Conservation (phyloP, 2,888 invertebrate genomes). For the Tiliacea citrago region DNA sequence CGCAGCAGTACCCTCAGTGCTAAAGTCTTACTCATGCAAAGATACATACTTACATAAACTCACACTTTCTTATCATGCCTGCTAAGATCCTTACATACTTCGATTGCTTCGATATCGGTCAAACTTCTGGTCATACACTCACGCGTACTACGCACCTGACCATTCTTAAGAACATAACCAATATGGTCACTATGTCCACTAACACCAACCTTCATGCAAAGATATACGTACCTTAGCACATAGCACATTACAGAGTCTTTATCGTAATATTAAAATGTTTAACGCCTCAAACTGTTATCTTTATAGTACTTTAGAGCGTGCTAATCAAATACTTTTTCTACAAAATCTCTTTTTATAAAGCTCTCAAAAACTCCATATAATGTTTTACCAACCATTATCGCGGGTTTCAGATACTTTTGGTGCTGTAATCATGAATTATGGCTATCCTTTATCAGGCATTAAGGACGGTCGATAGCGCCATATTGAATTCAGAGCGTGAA, state of each 20-base stretch:
- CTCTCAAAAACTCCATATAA: conserved; percentile 17
- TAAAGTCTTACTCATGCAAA: too few species aligned
- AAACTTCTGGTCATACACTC: too few species aligned
- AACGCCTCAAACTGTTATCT: conserved; percentile 22
- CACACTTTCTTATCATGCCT: too few species aligned
- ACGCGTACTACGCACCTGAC: too few species aligned
- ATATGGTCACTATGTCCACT: background rate
- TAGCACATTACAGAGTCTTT: background rate
- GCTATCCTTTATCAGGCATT: conserved; percentile 42
- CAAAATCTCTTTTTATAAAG: conserved; percentile 6
- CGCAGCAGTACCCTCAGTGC: too few species aligned
- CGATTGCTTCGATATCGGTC: too few species aligned
- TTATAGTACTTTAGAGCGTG: conserved; percentile 11
- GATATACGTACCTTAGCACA: too few species aligned
- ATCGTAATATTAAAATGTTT: conserved; percentile 17
- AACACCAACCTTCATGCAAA: background rate
- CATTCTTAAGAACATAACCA: too few species aligned
- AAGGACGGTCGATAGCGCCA: conserved; percentile 24
- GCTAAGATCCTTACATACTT: too few species aligned
- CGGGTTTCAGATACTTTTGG: conserved; percentile 33
- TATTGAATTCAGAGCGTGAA: conserved; percentile 32
- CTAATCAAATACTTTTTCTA: background rate
- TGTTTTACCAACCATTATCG: conserved; percentile 25
- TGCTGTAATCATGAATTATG: conserved; percentile 57
- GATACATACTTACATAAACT: too few species aligned